phyloP scores from a whole-genome alignment of 2,113 vertebrate genomes.

The rabbit (Oryctolagus cuniculus) region DNA sequence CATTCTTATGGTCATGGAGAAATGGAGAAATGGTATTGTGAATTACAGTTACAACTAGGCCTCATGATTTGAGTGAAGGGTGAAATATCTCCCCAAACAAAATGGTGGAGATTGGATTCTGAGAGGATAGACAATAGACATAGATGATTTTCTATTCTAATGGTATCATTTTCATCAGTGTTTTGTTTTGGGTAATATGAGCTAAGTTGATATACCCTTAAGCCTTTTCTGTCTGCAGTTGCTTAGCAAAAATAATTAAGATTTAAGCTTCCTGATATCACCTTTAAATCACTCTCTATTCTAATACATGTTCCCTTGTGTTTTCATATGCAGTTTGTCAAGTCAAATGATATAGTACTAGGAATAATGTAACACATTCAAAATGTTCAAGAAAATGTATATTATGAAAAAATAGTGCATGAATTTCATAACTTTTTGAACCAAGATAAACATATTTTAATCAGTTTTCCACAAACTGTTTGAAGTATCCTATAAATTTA shows the following conservation, averaged over 20 bases:
- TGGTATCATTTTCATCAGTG: background rate
- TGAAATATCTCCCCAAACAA: background rate
- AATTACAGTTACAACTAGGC: background rate
- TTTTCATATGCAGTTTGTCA: slow-evolving; percentile 17
- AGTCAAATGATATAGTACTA: background rate
- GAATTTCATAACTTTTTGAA: too few species aligned
- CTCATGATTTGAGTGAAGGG: background rate
- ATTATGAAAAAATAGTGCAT: too few species aligned
- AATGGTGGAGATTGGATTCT: background rate
- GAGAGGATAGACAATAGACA: background rate
- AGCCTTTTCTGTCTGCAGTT: background rate
- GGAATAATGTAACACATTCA: background rate
- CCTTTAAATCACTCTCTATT: background rate
- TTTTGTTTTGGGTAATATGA: background rate
- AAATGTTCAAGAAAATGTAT: too few species aligned
- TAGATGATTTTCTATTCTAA: background rate
- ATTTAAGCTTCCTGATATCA: background rate
- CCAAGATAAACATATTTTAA: too few species aligned
- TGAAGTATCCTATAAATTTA: background rate
- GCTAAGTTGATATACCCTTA: background rate
- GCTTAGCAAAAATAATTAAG: slow-evolving; percentile 40
- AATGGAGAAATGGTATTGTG: background rate
- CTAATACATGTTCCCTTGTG: background rate
- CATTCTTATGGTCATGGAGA: background rate
- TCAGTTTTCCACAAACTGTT: too few species aligned